Conservation (phyloP, 2,888 invertebrate species). For the Aspidiotus destructor region DNA sequence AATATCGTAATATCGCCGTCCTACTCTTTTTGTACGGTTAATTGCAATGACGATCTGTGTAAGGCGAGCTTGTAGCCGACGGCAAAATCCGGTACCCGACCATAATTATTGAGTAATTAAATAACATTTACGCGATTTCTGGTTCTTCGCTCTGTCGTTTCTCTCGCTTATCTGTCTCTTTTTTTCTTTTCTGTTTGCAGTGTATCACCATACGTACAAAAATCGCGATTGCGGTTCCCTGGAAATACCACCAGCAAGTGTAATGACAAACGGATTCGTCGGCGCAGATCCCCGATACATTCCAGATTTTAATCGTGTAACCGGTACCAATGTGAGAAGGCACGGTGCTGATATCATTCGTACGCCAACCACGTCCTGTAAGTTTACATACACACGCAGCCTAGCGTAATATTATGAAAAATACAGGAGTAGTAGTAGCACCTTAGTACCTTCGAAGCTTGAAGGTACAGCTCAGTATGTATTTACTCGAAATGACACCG, state of each 20-base stretch:
- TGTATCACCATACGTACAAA: constrained; percentile 27
- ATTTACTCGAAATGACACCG: no score
- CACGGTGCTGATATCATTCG: constrained; percentile 64
- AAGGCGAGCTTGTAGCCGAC: no score
- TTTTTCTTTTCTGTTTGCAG: constrained; percentile 13
- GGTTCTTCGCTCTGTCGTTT: background rate
- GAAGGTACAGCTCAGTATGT: no score
- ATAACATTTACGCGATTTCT: background rate
- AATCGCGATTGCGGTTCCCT: constrained; percentile 28
- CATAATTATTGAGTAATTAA: no score
- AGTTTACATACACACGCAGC: constrained; percentile 40
- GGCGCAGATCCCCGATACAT: constrained; percentile 57
- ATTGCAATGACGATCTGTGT: no score
- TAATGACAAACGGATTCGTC: constrained; percentile 37
- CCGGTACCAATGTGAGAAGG: constrained; percentile 49
- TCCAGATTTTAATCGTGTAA: constrained; percentile 63
- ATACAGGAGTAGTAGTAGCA: no score
- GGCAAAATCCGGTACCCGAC: no score
- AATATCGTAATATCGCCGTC: no score
- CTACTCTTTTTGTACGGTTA: no score
- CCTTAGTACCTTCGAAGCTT: no score
- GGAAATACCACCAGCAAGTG: constrained; percentile 24
- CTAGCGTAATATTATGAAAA: no score
- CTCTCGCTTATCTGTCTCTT: background rate
- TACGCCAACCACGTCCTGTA: constrained; percentile 56